Conservation (phyloP, 2,888 invertebrate genomes). For the Agonopterix alstromeriana region DNA sequence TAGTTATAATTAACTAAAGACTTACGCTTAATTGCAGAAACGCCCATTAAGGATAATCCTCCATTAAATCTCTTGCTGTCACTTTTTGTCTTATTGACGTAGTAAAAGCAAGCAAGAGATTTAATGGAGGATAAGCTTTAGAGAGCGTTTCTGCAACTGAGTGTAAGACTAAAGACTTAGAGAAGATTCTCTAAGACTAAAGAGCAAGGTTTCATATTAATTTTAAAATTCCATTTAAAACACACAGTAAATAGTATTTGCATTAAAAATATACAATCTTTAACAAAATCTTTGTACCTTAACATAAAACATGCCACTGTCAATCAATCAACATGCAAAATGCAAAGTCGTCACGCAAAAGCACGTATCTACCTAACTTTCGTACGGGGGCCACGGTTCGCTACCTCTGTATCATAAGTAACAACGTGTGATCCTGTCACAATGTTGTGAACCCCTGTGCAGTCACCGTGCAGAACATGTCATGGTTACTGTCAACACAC, state of each 20-base stretch:
- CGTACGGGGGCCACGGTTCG: slow-evolving; percentile 35
- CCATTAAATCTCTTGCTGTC: too few relatives aligned
- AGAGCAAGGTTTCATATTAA: too few relatives aligned
- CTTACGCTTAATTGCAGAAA: too few relatives aligned
- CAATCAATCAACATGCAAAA: slow-evolving; percentile 44
- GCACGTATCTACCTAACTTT: slow-evolving; percentile 30
- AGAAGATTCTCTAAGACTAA: too few relatives aligned
- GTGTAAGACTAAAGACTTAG: too few relatives aligned
- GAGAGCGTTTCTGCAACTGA: too few relatives aligned
- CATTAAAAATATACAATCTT: not conserved
- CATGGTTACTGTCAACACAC: slow-evolving; percentile 44
- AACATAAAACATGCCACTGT: slow-evolving; percentile 34
- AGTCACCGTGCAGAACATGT: slow-evolving; percentile 38
- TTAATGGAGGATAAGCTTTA: too few relatives aligned
- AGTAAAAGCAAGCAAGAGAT: too few relatives aligned
- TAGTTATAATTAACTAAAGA: too few relatives aligned
- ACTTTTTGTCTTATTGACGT: too few relatives aligned
- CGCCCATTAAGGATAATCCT: too few relatives aligned
- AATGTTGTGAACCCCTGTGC: slow-evolving; percentile 34
- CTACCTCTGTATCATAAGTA: slow-evolving; percentile 29
- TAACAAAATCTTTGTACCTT: not conserved
- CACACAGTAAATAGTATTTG: not conserved
- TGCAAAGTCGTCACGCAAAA: slow-evolving; percentile 39
- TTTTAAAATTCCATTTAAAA: too few relatives aligned
- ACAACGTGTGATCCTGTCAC: slow-evolving; percentile 23